These are phyloP conservation scores for Dascillus cervinus DNA, from an alignment of 2,888 invertebrate genomes.

Conservation along the genomic window DNA sequence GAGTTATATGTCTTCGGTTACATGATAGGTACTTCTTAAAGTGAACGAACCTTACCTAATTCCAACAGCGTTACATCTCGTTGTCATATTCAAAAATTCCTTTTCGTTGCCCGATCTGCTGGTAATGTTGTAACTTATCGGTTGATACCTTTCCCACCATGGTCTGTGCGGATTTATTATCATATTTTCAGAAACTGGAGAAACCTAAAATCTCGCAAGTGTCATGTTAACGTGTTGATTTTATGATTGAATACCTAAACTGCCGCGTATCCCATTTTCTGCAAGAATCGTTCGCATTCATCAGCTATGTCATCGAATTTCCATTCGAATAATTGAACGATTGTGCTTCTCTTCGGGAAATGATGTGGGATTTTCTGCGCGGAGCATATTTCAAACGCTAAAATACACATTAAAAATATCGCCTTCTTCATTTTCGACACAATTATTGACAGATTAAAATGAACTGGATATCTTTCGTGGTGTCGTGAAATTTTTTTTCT, in stretches of 20 bases:
- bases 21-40: no score
- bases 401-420: no score
- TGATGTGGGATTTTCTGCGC: constrained; percentile 51
- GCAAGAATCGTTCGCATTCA: constrained; percentile 7
- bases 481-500: no score
- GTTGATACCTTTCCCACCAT: constrained; percentile 88
- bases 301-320: constrained; percentile 71
- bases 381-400: no score
- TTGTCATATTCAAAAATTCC: constrained; percentile 69
- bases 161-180: constrained; percentile 55
- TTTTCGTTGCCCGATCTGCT: constrained; percentile 71
- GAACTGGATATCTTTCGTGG: no score
- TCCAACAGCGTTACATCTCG: constrained; percentile 70
- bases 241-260: constrained; percentile 61
- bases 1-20: no score
- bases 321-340: constrained; percentile 78
- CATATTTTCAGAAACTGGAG: constrained; percentile 68
- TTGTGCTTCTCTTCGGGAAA: constrained; percentile 50
- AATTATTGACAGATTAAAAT: no score
- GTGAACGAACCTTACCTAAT: constrained; percentile 46
- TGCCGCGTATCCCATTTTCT: constrained; percentile 63
- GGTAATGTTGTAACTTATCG: constrained; percentile 66
- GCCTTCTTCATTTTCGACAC: no score
- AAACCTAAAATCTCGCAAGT: no score
- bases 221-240: no score